Evolutionary conservation across 2,888 invertebrate genomes (phyloP), one percentile per base, ranked within the genome.

Genomic region (Antitype chi): DNA sequence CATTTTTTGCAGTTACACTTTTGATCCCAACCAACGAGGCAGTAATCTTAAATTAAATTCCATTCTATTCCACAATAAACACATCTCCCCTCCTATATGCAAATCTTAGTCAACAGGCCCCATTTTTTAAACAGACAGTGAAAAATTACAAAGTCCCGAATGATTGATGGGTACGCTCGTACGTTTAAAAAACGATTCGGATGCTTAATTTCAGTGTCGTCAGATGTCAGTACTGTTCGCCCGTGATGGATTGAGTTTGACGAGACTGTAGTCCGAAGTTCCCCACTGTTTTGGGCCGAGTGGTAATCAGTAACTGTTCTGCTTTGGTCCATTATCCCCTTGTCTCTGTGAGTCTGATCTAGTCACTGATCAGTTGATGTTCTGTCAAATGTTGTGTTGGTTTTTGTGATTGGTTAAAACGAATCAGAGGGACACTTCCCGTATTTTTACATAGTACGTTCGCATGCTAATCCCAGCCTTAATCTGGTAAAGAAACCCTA

Each of bases 151-250:
- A 88, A 90, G 89, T 91, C 90, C 89, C 70, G 87, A 89, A 93
- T 96, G 96, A 96, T 96, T 93, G 95, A 96, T 96, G 93, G 91
- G 74, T 85, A 75, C 82, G 87, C 81, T 85, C 91, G 89, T 85
- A 89, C 93, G 93, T 94, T 95, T 93, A 94, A 94, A 95, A 95
- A 95, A 91, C 95, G 93, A 94, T 95, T 94, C 90, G 81, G 91
- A 91, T 92, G 93, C 94, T 95, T 95, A 95, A 95, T 94, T 95
- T 95, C 92, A 92, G 91, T 94, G 94, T 95, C 95, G 93, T 93
- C 94, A 92, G 92, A 92, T 92, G 94, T 93, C 93, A 85, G 89
- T 88, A 87, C 77, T 84, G 91, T 83, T 89, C 81, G 75, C 77
- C 76, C 80, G 89, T 95, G 95, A 95, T 95, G 91, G 93, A 95